Base-by-base conservation (phyloP, 2,113 vertebrate species). In the Crypturellus undulatus region DNA sequence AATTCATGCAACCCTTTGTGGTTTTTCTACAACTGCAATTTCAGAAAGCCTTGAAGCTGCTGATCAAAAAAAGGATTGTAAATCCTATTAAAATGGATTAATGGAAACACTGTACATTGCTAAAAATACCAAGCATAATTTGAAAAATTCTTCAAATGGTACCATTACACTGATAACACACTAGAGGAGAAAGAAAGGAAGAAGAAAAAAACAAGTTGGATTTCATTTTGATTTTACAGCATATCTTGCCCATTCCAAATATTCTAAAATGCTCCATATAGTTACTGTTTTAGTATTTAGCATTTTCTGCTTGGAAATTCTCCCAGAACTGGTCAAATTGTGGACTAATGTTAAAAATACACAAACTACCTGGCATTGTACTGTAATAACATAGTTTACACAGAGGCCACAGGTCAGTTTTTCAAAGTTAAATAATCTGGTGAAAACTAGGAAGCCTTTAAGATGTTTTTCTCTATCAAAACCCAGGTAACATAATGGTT, bases 61-160 rank as follows among this genome's bases (percentile, higher is more conserved):
- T 82, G 47, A 96, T 97, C 68, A 95, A 92, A 94, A 96, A 64
- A 83, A 70, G 38, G 64, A 77, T 32, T 92, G 65, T 34, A 97
- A 97, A 96, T 95, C 95, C 84, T 89, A 92, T 91, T 96, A 93
- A 82, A 94, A 94, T 10, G 62, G 87, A 96, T 90, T 96, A 92
- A 92, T 42, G 40, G 42, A 96, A 97, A 93, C 51, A 76, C 8
- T 92, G 56, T 80, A 87, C 34, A 89, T 30, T 38, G 85, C 72
- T 93, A 92, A 92, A 88, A 79, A 92, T 63, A 93, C 30, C 76
- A 71, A 93, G 49, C 68, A 77, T 52, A 71, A 92, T 69, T 93
- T 94, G 5, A 91, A 88, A 88, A 73, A 68, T 59, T 60, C 70
- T 96, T 87, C 75, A 80, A 87, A 87, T 43, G 47, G 32, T 82